These are phyloP conservation scores for Sympetrum striolatum DNA, from an alignment of 2,888 invertebrate genomes.

Conservation along the genomic window DNA sequence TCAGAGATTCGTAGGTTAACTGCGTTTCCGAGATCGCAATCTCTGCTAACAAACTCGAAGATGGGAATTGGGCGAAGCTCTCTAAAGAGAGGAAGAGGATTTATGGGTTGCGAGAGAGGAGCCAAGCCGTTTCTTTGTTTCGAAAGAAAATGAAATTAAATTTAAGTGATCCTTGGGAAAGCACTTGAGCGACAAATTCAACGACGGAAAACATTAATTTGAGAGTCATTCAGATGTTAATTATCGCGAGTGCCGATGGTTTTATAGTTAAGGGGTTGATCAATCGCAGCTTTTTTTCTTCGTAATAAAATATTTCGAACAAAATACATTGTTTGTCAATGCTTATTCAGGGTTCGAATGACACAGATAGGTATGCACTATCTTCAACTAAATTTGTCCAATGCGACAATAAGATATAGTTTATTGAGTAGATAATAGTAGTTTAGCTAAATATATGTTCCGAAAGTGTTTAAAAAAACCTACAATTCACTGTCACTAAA, in stretches of 20 bases:
- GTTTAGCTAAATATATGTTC: no score
- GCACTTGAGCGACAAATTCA: neutral
- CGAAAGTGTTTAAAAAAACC: no score
- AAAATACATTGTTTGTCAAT: no score
- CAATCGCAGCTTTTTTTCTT: no score
- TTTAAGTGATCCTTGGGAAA: neutral
- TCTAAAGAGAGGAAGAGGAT: neutral
- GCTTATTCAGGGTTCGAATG: no score
- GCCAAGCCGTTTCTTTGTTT: neutral
- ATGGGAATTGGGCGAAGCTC: neutral
- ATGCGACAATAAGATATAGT: no score
- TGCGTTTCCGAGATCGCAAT: neutral
- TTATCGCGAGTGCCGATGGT: neutral
- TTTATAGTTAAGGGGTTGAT: neutral
- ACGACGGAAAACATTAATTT: neutral
- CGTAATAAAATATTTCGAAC: no score
- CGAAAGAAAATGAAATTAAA: neutral
- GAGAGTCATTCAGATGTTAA: neutral
- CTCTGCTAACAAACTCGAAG: neutral
- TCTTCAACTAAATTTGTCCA: no score
- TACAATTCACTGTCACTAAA: no score
- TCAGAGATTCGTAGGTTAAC: neutral
- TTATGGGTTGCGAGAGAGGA: neutral
- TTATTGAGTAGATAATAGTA: no score
- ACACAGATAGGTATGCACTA: no score